Percentiles rank a stretch among this genome's conserved stretches.
Evolutionary conservation across 2,113 vertebrate species (phyloP).

Genomic region (Vanacampus margaritifer): DNA sequence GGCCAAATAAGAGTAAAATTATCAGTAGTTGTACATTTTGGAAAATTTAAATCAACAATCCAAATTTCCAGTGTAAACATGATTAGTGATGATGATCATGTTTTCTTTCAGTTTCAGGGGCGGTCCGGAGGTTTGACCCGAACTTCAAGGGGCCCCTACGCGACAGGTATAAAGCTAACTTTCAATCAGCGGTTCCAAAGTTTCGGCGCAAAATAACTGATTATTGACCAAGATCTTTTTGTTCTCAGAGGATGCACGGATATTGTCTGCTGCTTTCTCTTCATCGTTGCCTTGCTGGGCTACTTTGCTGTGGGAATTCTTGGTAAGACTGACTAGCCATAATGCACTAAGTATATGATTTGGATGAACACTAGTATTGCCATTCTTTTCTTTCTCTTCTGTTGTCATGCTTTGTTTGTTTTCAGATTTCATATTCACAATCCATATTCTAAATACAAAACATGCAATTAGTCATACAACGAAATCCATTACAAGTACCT

Average conservation of each 20-base stretch:
- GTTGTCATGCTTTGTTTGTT: not conserved
- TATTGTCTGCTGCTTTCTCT: constrained; percentile 84
- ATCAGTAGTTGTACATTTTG: not conserved
- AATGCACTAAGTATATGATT: not conserved
- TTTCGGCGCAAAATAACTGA: not conserved
- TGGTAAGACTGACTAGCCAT: constrained; percentile 68
- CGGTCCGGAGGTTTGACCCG: constrained; percentile 85
- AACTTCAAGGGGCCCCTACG: constrained; percentile 85
- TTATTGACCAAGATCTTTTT: not conserved
- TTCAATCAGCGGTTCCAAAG: not conserved
- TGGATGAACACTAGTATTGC: not conserved
- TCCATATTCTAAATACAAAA: not conserved
- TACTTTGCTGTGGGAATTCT: constrained; percentile 88
- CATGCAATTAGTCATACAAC: no score
- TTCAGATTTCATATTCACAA: not conserved
- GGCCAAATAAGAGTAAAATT: not conserved
- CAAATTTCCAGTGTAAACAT: not conserved
- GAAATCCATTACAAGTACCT: no score
- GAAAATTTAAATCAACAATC: not conserved
- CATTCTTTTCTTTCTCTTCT: not conserved
- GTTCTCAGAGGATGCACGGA: constrained; percentile 87
- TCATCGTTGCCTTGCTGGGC: constrained; percentile 80
- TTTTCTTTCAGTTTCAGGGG: constrained; percentile 70
- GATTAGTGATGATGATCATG: not conserved
- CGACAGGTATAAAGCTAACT: constrained; percentile 57